phyloP scores from a whole-genome alignment of 2,797 vertebrate species.

The Uromys caudimaculatus region DNA sequence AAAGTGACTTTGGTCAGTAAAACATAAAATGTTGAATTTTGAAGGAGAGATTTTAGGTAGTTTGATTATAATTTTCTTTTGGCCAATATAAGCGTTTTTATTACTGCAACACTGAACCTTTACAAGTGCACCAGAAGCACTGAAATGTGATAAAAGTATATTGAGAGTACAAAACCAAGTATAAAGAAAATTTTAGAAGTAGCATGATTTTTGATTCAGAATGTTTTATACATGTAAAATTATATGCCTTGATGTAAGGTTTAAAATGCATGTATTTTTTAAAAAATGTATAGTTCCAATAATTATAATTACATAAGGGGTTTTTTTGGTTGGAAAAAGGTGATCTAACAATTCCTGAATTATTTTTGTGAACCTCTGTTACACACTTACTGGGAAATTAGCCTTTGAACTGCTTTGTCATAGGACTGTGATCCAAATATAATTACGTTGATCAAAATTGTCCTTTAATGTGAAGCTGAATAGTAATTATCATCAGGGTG shows the following conservation, averaged over 20 bases:
- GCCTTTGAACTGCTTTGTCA: slow-evolving; percentile 69
- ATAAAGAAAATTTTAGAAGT: slow-evolving; percentile 62
- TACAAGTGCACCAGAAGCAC: slow-evolving; percentile 61
- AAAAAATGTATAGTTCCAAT: slow-evolving; percentile 55
- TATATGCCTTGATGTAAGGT: slow-evolving; percentile 38
- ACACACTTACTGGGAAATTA: slow-evolving; percentile 62
- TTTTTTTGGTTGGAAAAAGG: slow-evolving; percentile 55
- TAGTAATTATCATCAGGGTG: slow-evolving; percentile 77
- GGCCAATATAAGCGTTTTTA: slow-evolving; percentile 59
- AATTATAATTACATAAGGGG: slow-evolving; percentile 63
- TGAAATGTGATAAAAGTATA: slow-evolving; percentile 67
- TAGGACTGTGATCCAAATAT: slow-evolving; percentile 48
- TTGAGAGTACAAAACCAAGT: slow-evolving; percentile 68
- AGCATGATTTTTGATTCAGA: slow-evolving; percentile 21
- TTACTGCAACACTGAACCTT: slow-evolving; percentile 65
- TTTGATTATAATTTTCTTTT: slow-evolving; percentile 57
- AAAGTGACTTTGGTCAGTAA: slow-evolving; percentile 58
- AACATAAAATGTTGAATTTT: slow-evolving; percentile 50
- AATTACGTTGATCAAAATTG: slow-evolving; percentile 73
- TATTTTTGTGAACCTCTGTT: slow-evolving; percentile 56
- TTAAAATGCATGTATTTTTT: slow-evolving; percentile 64
- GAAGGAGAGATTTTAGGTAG: slow-evolving; percentile 53
- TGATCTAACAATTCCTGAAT: slow-evolving; percentile 37
- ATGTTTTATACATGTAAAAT: slow-evolving; percentile 52
- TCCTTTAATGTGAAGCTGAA: slow-evolving; percentile 74